These are phyloP conservation scores for Colossoma macropomum DNA, from an alignment of 2,113 vertebrate species.

Conservation along the genomic window DNA sequence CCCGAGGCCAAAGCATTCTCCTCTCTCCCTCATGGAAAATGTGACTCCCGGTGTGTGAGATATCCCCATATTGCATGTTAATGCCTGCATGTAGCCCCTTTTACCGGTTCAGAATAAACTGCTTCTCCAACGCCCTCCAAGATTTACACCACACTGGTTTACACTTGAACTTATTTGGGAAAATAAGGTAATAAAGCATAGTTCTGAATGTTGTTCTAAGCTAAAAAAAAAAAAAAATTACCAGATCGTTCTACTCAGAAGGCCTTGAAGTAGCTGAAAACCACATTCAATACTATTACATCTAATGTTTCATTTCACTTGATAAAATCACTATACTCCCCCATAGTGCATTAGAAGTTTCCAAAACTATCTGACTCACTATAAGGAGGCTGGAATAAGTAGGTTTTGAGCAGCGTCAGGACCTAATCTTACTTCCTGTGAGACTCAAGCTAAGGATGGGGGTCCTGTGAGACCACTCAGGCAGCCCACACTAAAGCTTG, in stretches of 20 bases:
- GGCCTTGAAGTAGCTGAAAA: neutral
- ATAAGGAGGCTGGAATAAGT: conserved; percentile 66
- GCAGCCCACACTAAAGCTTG: conserved; percentile 65
- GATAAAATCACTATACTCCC: conserved; percentile 48
- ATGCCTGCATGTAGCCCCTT: conserved; percentile 72
- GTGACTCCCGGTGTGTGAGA: conserved; percentile 74
- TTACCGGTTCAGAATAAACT: conserved; percentile 72
- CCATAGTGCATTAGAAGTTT: neutral
- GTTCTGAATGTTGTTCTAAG: neutral
- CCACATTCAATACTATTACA: conserved; percentile 7
- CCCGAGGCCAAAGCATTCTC: conserved; percentile 72
- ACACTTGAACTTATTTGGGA: neutral
- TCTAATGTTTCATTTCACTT: conserved; percentile 18
- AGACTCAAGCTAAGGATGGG: conserved; percentile 69
- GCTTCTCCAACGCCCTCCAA: conserved; percentile 29
- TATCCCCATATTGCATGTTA: conserved; percentile 78
- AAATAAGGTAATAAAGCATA: neutral
- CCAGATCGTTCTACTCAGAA: conserved; percentile 11
- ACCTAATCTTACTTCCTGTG: conserved; percentile 79
- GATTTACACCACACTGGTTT: conserved; percentile 23
- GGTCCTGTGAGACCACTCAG: conserved; percentile 59
- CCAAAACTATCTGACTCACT: conserved; percentile 35
- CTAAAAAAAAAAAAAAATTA: neutral
- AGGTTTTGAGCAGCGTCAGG: conserved; percentile 73
- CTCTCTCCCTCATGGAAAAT: conserved; percentile 80